phyloP scores from a whole-genome alignment of 2,113 vertebrate species.

The Psilopsiagon aurifrons region DNA sequence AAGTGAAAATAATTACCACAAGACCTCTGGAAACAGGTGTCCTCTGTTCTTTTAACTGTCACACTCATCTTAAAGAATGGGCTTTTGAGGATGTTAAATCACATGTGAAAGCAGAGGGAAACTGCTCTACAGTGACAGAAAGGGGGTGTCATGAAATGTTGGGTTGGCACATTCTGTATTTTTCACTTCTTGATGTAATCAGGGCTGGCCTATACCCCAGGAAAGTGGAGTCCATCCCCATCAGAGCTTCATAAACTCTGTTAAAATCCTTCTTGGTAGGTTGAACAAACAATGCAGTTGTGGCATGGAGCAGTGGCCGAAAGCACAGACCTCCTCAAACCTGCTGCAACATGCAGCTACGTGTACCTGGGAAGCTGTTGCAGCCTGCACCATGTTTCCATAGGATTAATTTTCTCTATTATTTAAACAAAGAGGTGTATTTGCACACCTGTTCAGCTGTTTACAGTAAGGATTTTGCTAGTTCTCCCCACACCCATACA shows the following conservation, averaged over 20 bases:
- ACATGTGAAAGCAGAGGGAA: not conserved
- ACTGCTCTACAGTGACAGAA: not conserved
- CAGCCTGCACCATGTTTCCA: rapidly evolving
- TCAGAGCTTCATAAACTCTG: not conserved
- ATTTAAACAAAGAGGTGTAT: not conserved
- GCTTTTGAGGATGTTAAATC: not conserved
- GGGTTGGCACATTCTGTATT: not conserved
- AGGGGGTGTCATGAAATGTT: rapidly evolving
- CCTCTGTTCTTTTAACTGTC: not conserved
- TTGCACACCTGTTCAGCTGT: not conserved
- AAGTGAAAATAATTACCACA: not conserved
- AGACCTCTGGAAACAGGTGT: not conserved
- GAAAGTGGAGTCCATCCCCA: not conserved
- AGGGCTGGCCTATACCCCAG: not conserved
- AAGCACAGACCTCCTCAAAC: not conserved
- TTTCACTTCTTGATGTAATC: not conserved
- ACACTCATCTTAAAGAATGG: not conserved
- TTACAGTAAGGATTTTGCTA: not conserved
- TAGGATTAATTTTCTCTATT: not conserved
- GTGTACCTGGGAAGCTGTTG: not conserved
- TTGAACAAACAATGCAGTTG: not conserved
- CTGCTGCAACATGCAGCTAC: too few relatives aligned
- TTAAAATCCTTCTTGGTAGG: not conserved
- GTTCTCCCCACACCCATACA: not conserved
- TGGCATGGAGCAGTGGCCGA: not conserved